Evolutionary conservation across 2,797 vertebrate genomes (phyloP).

Genomic region (Ceryle rudis): DNA sequence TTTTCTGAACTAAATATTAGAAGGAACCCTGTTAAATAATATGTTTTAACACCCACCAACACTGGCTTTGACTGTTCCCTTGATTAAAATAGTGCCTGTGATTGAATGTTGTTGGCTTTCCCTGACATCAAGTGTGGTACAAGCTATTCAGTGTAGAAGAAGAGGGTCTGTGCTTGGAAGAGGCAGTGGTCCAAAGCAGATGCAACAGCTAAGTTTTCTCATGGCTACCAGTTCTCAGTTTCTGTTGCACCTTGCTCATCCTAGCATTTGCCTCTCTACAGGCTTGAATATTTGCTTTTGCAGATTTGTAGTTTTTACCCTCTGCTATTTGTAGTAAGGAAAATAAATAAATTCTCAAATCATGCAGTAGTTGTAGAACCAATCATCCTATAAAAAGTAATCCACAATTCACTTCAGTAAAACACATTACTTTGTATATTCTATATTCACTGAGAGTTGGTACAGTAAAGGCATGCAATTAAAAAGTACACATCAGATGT

Average conservation of each 20-base stretch:
- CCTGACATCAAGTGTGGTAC: not conserved
- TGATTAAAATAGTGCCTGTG: not conserved
- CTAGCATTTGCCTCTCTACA: not conserved
- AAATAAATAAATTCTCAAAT: conserved; percentile 20
- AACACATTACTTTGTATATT: not conserved
- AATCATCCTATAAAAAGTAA: conserved; percentile 17
- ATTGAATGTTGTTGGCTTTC: not conserved
- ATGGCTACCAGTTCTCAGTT: not conserved
- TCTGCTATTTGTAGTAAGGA: not conserved
- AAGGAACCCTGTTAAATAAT: not conserved
- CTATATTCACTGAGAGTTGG: conserved; percentile 1
- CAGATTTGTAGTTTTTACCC: not conserved
- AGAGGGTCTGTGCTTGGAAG: not conserved
- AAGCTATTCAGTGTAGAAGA: not conserved
- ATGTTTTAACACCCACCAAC: not conserved
- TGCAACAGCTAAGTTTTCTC: not conserved
- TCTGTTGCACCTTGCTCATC: not conserved
- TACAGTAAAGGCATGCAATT: conserved; percentile 15
- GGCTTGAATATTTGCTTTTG: not conserved
- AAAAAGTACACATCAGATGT: conserved; percentile 19
- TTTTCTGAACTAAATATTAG: not conserved
- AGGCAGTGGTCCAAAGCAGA: not conserved
- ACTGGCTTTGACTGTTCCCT: not conserved
- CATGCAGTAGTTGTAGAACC: not conserved
- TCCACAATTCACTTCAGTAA: not conserved